These are phyloP conservation scores for Cryptops parisi DNA, from an alignment of 2,888 invertebrate species.

Conservation along the genomic window DNA sequence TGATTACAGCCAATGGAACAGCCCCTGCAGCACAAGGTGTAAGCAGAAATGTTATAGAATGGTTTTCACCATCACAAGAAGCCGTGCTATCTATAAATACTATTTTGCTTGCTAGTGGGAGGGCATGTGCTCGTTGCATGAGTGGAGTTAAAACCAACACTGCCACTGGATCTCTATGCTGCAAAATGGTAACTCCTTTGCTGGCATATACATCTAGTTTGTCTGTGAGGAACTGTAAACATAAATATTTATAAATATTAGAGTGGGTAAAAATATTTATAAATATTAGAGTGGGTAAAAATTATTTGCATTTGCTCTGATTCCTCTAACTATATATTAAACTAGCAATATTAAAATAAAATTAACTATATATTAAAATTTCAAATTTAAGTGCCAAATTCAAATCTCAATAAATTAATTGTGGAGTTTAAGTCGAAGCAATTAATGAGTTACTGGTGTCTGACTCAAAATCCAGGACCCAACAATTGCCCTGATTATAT, in stretches of 20 bases:
- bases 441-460: too few relatives aligned
- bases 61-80: neutral
- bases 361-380: too few relatives aligned
- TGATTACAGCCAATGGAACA: neutral
- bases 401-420: too few relatives aligned
- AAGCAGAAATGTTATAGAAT: neutral
- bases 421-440: too few relatives aligned
- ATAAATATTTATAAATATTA: neutral
- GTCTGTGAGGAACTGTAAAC: neutral
- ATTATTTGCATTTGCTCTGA: too few relatives aligned
- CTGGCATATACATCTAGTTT: neutral
- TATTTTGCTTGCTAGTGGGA: neutral
- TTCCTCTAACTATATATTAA: too few relatives aligned
- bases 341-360: too few relatives aligned
- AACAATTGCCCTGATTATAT: too few relatives aligned
- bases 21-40: neutral
- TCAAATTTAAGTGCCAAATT: too few relatives aligned
- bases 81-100: neutral
- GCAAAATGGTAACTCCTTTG: neutral
- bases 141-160: neutral
- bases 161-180: neutral
- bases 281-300: too few relatives aligned
- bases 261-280: too few relatives aligned
- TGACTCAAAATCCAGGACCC: too few relatives aligned
- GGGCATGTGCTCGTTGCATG: neutral